A percentile compares a stretch with the other conserved stretches of the same genome.
phyloP scores from a whole-genome alignment of 2,113 vertebrate species.

The Heteronetta atricapilla region DNA sequence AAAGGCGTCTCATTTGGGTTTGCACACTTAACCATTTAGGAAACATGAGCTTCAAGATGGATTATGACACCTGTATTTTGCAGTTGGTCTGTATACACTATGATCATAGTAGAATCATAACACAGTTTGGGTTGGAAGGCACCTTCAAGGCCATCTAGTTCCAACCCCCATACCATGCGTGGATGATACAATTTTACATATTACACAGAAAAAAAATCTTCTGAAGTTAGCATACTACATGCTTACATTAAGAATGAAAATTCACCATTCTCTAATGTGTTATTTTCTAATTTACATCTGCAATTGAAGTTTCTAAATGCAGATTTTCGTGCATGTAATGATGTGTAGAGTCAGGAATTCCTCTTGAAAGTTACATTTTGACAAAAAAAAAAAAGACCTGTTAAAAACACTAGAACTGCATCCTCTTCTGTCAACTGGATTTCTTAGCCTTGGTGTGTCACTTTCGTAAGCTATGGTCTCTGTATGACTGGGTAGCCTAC shows the following conservation, averaged over 20 bases:
- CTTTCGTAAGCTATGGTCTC: not conserved
- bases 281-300: not conserved
- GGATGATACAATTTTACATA: not conserved
- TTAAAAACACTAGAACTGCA: not conserved
- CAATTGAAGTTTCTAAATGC: not conserved
- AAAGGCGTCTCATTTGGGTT: not conserved
- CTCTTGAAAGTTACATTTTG: not conserved
- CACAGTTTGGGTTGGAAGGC: too few relatives aligned
- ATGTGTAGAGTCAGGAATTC: not conserved
- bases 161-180: too few relatives aligned
- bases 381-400: not conserved
- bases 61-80: not conserved
- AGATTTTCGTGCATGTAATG: not conserved
- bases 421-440: not conserved
- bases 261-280: not conserved
- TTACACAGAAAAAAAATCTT: not conserved
- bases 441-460: not conserved
- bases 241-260: not conserved
- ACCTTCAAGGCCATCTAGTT: too few relatives aligned
- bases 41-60: not conserved
- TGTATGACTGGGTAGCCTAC: rapidly evolving
- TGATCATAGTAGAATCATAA: too few relatives aligned
- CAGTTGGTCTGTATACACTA: rapidly evolving
- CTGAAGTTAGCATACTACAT: rapidly evolving
- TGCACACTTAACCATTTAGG: not conserved